Percentiles rank a stretch among this genome's conserved stretches.
These are phyloP conservation scores for Andinoacara biseriatus DNA, from an alignment of 2,113 vertebrate species.

Conservation along the genomic window DNA sequence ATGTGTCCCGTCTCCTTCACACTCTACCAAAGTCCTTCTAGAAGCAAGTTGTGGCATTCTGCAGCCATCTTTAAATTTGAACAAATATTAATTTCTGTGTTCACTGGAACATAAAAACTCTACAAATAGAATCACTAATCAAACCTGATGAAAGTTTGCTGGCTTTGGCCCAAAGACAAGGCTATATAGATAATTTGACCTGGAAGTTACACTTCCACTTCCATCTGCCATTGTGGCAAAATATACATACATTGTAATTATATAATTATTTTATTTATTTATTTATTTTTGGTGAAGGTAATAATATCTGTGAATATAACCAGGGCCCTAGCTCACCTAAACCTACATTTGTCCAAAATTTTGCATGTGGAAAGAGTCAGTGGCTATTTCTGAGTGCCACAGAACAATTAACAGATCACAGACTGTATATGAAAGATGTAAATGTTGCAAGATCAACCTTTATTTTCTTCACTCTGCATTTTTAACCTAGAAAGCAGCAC, in stretches of 20 bases:
- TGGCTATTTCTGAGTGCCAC: accelerated
- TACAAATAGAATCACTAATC: too few species aligned
- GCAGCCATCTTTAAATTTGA: background rate
- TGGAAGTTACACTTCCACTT: too few species aligned
- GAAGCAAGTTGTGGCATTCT: background rate
- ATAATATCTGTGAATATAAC: too few species aligned
- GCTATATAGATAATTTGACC: too few species aligned
- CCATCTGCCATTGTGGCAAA: too few species aligned
- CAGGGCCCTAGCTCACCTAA: background rate
- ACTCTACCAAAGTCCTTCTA: background rate
- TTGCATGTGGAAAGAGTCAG: background rate
- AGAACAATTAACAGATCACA: background rate
- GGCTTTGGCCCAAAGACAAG: too few species aligned
- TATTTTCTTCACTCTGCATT: background rate
- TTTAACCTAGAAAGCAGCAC: background rate
- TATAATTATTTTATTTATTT: too few species aligned
- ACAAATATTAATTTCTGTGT: too few species aligned
- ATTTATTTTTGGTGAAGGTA: too few species aligned
- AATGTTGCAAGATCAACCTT: background rate
- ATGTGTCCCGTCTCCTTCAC: background rate
- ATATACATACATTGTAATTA: too few species aligned
- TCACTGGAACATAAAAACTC: too few species aligned
- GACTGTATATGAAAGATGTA: background rate
- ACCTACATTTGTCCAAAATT: background rate
- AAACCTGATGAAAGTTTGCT: too few species aligned